Evolutionary conservation across 2,888 invertebrate species (phyloP), one percentile per base, ranked within the genome.

Genomic region (Chrysolina oricalcia): DNA sequence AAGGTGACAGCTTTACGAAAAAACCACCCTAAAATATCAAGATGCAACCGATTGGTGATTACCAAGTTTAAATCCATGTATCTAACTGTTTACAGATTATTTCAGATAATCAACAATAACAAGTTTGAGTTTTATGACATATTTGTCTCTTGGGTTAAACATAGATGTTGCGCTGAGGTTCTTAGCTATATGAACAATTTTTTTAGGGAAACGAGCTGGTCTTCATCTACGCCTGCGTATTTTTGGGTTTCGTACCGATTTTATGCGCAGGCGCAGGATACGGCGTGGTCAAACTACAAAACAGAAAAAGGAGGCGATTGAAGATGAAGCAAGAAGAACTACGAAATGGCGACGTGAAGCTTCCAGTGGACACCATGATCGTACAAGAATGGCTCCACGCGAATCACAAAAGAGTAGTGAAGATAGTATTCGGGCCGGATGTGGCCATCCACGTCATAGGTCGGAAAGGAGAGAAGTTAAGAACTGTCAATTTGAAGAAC

Each of bases 321-420:
- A 95, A 95, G 86, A 95, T 96, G 83, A 93, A 95, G 74, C 97
- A 97, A 85, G 95, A 96, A 84, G 94, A 94, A 79, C 79, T 89
- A 41, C 86, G 88, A 66, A 88, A 90, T 46, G 85, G 85, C 3
- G 87, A 90, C 63, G 90, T 90, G 2, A 92, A 92, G 89, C 92
- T 94, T 0, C 93, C 95, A 6, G 95, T 96, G 0, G 97, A 97
- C 85, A 97, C 97, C 86, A 96, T 97, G 96, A 91, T 96, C 63
- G 97, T 97, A 56, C 93, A 97, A 41, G 97, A 98, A 88, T 98
- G 98, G 98, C 90, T 98, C 19, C 97, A 97, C 86, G 97, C 97
- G 1, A 96, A 97, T 82, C 93, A 97, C 87, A 96, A 96, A 83
- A 92, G 98, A 0, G 88, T 96, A 53, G 97, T 98, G 0, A 97